phyloP scores from a whole-genome alignment of 2,797 vertebrate species.

The Anableps anableps region DNA sequence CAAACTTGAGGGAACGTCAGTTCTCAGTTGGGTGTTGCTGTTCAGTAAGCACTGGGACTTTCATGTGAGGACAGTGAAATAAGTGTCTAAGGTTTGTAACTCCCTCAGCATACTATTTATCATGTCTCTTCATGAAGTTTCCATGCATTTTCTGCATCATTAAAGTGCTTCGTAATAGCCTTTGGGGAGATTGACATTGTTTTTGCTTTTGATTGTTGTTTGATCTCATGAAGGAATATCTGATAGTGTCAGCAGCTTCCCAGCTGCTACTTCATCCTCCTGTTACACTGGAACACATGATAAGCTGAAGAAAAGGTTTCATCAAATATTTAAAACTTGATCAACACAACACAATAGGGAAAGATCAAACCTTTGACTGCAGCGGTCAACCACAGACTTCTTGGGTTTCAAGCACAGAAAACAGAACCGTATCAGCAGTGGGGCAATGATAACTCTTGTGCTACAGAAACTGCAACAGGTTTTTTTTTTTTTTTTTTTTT shows the following conservation, averaged over 20 bases:
- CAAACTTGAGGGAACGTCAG: slow-evolving; percentile 47
- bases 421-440: slow-evolving; percentile 42
- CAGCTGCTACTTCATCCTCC: slow-evolving; percentile 79
- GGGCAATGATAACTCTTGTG: slow-evolving; percentile 36
- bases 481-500: not conserved
- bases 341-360: slow-evolving; percentile 74
- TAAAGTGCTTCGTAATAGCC: slow-evolving; percentile 29
- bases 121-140: slow-evolving; percentile 1
- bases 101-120: not conserved
- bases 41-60: slow-evolving; percentile 15
- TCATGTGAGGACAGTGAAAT: slow-evolving; percentile 1
- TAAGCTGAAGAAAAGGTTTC: slow-evolving; percentile 76
- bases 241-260: slow-evolving; percentile 66
- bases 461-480: not conserved
- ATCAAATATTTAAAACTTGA: slow-evolving; percentile 85
- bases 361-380: slow-evolving; percentile 81
- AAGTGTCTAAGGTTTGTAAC: slow-evolving; percentile 22
- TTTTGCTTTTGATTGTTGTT: slow-evolving; percentile 46
- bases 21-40: slow-evolving; percentile 21
- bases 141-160: not conserved
- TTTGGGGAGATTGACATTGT: slow-evolving; percentile 7
- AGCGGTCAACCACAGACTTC: slow-evolving; percentile 63
- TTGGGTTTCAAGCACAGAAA: slow-evolving; percentile 69
- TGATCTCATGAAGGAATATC: slow-evolving; percentile 75
- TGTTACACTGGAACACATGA: slow-evolving; percentile 73